Conservation (phyloP, 2,888 invertebrate species). For the Cantharis flavilabris region DNA sequence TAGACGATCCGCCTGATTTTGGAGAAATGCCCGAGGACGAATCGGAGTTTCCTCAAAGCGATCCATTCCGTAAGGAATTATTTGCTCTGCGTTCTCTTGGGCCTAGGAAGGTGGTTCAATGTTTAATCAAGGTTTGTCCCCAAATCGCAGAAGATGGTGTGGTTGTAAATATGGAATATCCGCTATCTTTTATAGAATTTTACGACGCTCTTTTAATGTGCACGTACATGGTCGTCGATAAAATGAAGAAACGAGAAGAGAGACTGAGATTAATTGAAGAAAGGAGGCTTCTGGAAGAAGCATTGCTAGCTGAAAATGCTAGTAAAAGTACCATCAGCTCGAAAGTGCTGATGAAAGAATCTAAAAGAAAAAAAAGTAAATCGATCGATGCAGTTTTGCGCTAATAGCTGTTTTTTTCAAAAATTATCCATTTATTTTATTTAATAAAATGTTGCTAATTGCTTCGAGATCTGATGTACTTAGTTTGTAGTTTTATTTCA, state of each 20-base stretch:
- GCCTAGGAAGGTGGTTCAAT: constrained; percentile 42
- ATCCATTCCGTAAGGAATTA: constrained; percentile 38
- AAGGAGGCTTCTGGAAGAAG: neutral
- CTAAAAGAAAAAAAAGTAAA: neutral
- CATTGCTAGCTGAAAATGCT: neutral
- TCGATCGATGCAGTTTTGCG: neutral
- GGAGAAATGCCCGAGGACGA: constrained; percentile 52
- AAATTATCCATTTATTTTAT: too few relatives aligned
- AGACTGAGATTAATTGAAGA: neutral
- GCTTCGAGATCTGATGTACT: too few relatives aligned
- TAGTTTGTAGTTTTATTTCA: too few relatives aligned
- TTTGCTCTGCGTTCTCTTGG: constrained; percentile 46
- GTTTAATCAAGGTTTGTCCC: constrained; percentile 57
- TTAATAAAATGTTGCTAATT: too few relatives aligned
- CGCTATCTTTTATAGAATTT: constrained; percentile 65
- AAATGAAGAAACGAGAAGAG: constrained; percentile 5
- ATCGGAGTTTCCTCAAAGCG: constrained; percentile 32
- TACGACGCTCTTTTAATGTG: constrained; percentile 61
- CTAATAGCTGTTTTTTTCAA: neutral
- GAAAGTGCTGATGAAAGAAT: neutral
- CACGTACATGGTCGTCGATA: constrained; percentile 33
- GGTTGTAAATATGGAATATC: constrained; percentile 59
- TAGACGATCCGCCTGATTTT: constrained; percentile 26
- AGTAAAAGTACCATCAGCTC: neutral
- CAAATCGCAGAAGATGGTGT: constrained; percentile 49